Evolutionary conservation across 2,888 invertebrate genomes (phyloP).

Genomic region (Leptogaster cylindrica): DNA sequence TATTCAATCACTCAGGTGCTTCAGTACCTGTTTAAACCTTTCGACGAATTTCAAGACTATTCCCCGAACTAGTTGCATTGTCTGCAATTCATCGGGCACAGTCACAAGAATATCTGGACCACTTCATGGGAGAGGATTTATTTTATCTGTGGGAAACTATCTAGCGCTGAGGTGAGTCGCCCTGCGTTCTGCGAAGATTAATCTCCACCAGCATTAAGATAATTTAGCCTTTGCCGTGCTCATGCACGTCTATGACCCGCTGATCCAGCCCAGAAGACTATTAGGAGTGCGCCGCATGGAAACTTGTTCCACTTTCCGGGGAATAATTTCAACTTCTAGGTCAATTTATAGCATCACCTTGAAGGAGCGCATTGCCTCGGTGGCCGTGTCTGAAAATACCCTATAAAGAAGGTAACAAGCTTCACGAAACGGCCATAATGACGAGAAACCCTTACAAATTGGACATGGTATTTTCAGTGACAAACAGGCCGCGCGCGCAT

Average conservation of each 20-base stretch:
- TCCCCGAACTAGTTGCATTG: conserved; percentile 17
- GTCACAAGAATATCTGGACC: neutral
- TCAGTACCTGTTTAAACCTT: conserved; percentile 27
- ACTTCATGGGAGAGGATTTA: neutral
- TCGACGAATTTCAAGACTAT: conserved; percentile 11
- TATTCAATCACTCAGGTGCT: conserved; percentile 26
- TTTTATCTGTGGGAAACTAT: conserved; percentile 35
- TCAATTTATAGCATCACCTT: conserved; percentile 34
- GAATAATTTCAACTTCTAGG: conserved; percentile 31
- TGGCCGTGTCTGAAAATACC: neutral
- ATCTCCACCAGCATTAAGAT: conserved; percentile 23
- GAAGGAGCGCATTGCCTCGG: neutral
- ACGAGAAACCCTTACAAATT: conserved; percentile 2
- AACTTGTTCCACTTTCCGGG: conserved; percentile 22
- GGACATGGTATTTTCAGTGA: neutral
- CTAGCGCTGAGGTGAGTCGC: conserved; percentile 15
- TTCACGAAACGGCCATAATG: conserved; percentile 29
- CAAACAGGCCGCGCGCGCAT: neutral
- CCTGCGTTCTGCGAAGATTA: conserved; percentile 26
- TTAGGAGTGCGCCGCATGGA: conserved; percentile 4
- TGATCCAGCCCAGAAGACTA: neutral
- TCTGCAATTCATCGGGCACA: neutral
- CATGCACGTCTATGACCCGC: conserved; percentile 22
- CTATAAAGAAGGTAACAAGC: conserved; percentile 28
- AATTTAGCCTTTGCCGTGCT: neutral